Percentiles rank a stretch among this genome's conserved stretches.
Evolutionary conservation across 2,888 invertebrate species (phyloP).

Genomic region (Amphipoea lucens): DNA sequence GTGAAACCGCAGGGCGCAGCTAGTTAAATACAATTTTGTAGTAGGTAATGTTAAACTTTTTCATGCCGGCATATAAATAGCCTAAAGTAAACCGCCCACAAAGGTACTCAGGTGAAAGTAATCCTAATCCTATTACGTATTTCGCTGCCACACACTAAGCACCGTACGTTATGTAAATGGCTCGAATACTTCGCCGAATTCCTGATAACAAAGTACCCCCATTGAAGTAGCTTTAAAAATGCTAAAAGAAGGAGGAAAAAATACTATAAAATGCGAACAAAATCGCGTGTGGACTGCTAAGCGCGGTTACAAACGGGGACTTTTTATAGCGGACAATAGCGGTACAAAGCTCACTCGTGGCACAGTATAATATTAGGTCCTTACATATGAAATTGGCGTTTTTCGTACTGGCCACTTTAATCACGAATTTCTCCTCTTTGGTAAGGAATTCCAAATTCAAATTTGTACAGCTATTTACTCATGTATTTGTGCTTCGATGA

Average conservation of each 20-base stretch:
- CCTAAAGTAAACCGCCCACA: background rate
- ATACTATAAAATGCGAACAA: background rate
- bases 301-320: background rate
- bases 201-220: background rate
- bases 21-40: too few relatives aligned
- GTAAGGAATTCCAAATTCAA: too few relatives aligned
- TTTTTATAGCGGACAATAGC: background rate
- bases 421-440: too few relatives aligned
- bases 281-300: slow-evolving; percentile 14
- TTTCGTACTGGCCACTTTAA: too few relatives aligned
- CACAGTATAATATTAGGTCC: too few relatives aligned
- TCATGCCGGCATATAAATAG: too few relatives aligned
- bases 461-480: too few relatives aligned
- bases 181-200: slow-evolving; percentile 11
- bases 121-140: slow-evolving; percentile 32
- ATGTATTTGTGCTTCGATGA: too few relatives aligned
- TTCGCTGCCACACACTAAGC: slow-evolving; percentile 19
- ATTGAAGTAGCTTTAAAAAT: slow-evolving; percentile 12
- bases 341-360: background rate
- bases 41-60: too few relatives aligned
- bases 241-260: background rate
- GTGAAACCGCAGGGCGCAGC: too few relatives aligned
- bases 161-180: slow-evolving; percentile 42
- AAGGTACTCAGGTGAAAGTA: slow-evolving; percentile 26
- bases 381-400: too few relatives aligned